Percentiles rank a stretch among this genome's conserved stretches.
Conservation (phyloP, 1,140 invertebrate genomes). For the Cydia pomonella region DNA sequence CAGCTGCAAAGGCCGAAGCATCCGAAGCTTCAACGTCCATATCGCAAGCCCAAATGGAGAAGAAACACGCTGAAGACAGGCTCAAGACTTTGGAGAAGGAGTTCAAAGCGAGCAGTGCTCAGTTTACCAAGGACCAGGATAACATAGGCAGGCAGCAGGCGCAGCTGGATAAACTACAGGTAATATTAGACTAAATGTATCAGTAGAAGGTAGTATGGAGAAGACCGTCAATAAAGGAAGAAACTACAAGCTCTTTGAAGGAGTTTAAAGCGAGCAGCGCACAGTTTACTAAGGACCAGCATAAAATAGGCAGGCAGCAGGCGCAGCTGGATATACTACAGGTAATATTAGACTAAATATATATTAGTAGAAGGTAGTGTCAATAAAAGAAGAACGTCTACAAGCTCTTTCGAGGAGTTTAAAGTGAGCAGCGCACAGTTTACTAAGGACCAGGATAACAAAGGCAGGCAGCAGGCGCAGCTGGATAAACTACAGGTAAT, state of each 20-base stretch:
- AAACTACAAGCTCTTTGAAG: constrained; percentile 44
- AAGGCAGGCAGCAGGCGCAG: too few relatives aligned
- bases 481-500: too few relatives aligned
- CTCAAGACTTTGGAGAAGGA: constrained; percentile 86
- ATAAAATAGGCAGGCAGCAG: constrained; percentile 83
- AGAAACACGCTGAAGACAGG: constrained; percentile 86
- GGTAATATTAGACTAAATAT: too few relatives aligned
- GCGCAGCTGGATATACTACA: too few relatives aligned
- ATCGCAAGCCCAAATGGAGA: constrained; percentile 89
- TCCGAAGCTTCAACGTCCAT: constrained; percentile 90
- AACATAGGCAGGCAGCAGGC: constrained; percentile 83
- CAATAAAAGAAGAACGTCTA: too few relatives aligned
- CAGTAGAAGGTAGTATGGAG: too few relatives aligned
- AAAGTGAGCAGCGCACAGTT: too few relatives aligned
- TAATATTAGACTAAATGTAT: constrained; percentile 32
- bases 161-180: constrained; percentile 82
- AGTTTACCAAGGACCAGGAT: constrained; percentile 87
- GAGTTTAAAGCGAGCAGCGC: too few relatives aligned
- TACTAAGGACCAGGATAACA: too few relatives aligned
- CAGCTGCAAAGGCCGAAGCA: constrained; percentile 88
- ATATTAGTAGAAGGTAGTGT: too few relatives aligned
- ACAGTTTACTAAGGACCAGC: constrained; percentile 86
- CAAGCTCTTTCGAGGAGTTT: too few relatives aligned
- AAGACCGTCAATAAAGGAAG: too few relatives aligned
- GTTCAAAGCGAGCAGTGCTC: constrained; percentile 85